Percentiles rank a stretch among this genome's conserved stretches.
These are phyloP conservation scores for Lepidurus apus DNA, from an alignment of 1,140 invertebrate genomes.

Conservation along the genomic window DNA sequence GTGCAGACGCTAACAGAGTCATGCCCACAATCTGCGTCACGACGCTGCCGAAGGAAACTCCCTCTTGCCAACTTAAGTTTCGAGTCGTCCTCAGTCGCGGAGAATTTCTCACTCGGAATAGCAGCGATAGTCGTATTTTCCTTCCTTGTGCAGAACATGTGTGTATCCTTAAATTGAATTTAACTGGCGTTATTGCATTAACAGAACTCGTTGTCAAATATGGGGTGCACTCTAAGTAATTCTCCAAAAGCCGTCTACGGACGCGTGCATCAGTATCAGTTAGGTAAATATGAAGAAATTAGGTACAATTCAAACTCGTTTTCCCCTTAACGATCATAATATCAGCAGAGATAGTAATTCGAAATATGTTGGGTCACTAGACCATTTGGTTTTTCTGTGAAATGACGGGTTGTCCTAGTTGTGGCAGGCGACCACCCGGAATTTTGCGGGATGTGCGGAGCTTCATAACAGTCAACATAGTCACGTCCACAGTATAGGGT, in stretches of 20 bases:
- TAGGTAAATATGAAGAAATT: background rate
- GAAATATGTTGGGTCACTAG: too few species aligned
- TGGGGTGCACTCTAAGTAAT: slow-evolving; percentile 4
- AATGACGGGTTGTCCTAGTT: background rate
- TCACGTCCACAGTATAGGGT: background rate
- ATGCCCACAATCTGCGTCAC: background rate
- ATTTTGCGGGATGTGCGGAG: background rate
- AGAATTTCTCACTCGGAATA: background rate
- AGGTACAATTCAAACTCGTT: too few species aligned
- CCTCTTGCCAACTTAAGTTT: background rate
- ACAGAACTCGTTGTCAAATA: background rate
- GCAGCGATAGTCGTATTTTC: background rate
- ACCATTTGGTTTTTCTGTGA: too few species aligned
- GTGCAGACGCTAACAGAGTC: background rate
- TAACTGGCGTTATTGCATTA: background rate
- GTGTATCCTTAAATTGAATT: background rate
- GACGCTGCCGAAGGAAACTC: background rate
- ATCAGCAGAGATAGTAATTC: too few species aligned
- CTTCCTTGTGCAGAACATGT: background rate
- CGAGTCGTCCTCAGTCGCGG: background rate
- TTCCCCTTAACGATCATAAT: too few species aligned
- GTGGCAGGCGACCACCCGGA: background rate
- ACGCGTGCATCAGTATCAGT: slow-evolving; percentile 11
- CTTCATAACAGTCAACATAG: background rate
- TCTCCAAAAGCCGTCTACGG: background rate